Evolutionary conservation across 2,113 vertebrate genomes (phyloP).

Genomic region (Oreochromis aureus): DNA sequence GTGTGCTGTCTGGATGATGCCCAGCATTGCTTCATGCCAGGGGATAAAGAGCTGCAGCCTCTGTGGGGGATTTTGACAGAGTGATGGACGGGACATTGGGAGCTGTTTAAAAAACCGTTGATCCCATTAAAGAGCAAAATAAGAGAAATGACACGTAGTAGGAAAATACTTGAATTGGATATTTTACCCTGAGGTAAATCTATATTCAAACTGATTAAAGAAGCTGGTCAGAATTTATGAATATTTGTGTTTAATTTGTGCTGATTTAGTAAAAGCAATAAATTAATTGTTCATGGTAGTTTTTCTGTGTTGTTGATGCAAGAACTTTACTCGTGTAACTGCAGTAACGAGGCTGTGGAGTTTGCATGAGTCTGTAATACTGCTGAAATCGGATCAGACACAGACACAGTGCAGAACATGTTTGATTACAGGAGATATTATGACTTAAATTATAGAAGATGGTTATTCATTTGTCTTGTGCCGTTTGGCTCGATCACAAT

Average conservation of each 20-base stretch:
- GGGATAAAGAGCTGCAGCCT: neutral
- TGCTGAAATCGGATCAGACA: neutral
- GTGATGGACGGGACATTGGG: neutral
- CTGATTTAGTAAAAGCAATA: rapidly evolving
- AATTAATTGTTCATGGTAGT: neutral
- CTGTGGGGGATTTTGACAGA: neutral
- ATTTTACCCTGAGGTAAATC: neutral
- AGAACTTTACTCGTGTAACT: neutral
- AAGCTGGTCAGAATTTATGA: neutral
- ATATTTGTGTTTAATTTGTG: neutral
- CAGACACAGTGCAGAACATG: neutral
- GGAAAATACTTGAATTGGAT: neutral
- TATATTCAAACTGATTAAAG: neutral
- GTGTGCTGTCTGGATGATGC: neutral
- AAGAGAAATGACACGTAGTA: rapidly evolving
- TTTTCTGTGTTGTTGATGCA: neutral
- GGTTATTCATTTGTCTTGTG: neutral
- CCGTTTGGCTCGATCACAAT: neutral
- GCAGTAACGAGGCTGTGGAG: neutral
- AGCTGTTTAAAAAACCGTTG: neutral
- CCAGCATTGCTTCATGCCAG: neutral
- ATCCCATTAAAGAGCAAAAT: neutral
- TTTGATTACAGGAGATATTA: neutral
- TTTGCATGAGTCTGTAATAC: neutral
- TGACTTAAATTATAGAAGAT: neutral